Base-by-base conservation (phyloP, 2,888 invertebrate genomes). In the Ceratothoa steindachneri region DNA sequence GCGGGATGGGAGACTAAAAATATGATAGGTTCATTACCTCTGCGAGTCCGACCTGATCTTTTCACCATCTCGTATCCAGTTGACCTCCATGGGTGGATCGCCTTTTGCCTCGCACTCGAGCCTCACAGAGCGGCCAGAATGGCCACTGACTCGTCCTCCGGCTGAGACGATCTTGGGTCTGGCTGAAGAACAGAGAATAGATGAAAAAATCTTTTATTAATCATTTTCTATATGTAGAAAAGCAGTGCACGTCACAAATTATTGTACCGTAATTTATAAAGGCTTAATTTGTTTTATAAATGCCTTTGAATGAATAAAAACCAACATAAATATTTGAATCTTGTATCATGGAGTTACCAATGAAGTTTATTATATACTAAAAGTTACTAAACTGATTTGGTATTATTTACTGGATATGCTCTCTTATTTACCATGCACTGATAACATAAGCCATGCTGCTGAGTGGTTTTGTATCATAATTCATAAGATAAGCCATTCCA, bases 91-190 rank as follows among this genome's bases (percentile, higher is more conserved):
- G 24, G 77, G 77, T 22, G 70, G 64, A 27, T 77, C 77, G 12
- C 77, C 77, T 19, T 69, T 73, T 0, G 77, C 77, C 66, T 73
- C 71, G 30, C 77, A 77, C 7, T 55, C 28, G 28, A 77, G 51
- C 22, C 64, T 71, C 22, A 74, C 69, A 15, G 67, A 55, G 60
- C 74, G 74, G 1, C 77, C 77, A 12, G 74, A 71, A 15, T 74
- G 77, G 1, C 74, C 77, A 27, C 74, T 77, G 52, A 77, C 66
- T 2, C 71, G 65, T 1, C 69, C 69, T 2, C 77, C 74, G 4
- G 55, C 72, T 15, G 74, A 71, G 66, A 69, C 41, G 64, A 77
- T 69, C 0, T 69, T 69, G n/a, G 77, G 74, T 15, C 74, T 70
- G 15, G 77, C 77, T 77, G n/a, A n/a, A n/a, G n/a, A n/a, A n/a